Conservation (phyloP, 2,797 vertebrate species). For the Muraenolepis orangiensis region DNA sequence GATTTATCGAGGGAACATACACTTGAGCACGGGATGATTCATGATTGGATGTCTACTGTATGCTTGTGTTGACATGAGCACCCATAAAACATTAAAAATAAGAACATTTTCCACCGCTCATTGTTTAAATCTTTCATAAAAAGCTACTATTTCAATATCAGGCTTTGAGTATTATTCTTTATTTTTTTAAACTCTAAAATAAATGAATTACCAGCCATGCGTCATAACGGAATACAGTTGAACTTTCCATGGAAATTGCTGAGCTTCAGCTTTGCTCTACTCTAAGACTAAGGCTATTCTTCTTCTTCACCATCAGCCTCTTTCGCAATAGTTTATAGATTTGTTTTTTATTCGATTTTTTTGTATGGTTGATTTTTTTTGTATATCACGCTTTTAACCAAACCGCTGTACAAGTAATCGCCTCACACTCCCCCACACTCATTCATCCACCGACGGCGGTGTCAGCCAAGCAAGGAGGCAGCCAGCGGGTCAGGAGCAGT, state of each 20-base stretch:
- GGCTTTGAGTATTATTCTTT: constrained; percentile 2
- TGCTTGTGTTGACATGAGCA: not conserved
- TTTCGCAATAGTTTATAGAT: not conserved
- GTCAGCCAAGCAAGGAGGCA: too few species aligned
- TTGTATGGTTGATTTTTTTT: too few species aligned
- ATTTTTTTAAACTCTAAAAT: constrained; percentile 20
- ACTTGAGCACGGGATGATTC: not conserved
- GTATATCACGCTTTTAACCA: too few species aligned
- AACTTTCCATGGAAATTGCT: not conserved
- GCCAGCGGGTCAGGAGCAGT: too few species aligned
- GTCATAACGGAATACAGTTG: constrained; percentile 23
- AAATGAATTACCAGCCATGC: constrained; percentile 10
- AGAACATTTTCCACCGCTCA: constrained; percentile 11
- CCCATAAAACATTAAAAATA: constrained; percentile 17
- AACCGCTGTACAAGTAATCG: too few species aligned
- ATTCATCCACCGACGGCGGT: too few species aligned
- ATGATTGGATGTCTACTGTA: not conserved
- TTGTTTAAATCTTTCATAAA: constrained; percentile 21
- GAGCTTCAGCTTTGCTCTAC: not conserved
- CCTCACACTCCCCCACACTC: too few species aligned
- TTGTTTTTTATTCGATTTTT: too few species aligned
- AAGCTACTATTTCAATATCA: constrained; percentile 21
- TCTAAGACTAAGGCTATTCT: not conserved
- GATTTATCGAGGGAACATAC: not conserved
- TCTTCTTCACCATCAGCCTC: too few species aligned